phyloP scores from a whole-genome alignment of 2,113 vertebrate species.

The Paramisgurnus dabryanus region DNA sequence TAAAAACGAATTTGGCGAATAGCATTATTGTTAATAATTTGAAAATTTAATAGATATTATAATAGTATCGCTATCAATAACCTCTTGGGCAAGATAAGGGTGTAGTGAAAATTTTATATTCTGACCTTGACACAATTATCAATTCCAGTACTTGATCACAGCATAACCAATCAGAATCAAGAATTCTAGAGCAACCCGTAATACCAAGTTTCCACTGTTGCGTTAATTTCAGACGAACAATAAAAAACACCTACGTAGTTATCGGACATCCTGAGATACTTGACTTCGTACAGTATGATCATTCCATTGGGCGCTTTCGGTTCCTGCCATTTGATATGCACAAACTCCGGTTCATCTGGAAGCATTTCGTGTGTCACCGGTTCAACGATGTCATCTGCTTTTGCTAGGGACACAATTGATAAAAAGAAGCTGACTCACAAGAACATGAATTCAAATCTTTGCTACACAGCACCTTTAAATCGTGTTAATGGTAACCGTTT shows the following conservation, averaged over 20 bases:
- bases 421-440: not conserved
- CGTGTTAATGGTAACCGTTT: not conserved
- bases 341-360: slow-evolving; percentile 75
- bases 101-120: no score
- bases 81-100: no score
- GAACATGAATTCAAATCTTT: not conserved
- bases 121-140: no score
- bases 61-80: no score
- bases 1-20: no score
- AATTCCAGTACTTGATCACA: no score
- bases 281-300: slow-evolving; percentile 94
- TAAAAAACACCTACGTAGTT: slow-evolving; percentile 77
- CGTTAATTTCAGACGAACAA: not conserved
- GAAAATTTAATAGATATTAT: no score
- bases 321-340: slow-evolving; percentile 87
- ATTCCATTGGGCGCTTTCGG: slow-evolving; percentile 89
- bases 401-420: slow-evolving; percentile 69
- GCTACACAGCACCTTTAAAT: not conserved
- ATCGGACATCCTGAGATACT: slow-evolving; percentile 85
- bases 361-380: slow-evolving; percentile 82
- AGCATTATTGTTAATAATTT: no score
- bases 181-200: not conserved
- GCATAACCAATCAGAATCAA: not conserved
- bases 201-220: not conserved
- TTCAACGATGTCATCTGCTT: slow-evolving; percentile 87